Percentiles rank a stretch among this genome's conserved stretches.
phyloP scores from a whole-genome alignment of 2,888 invertebrate species.

The Octodonta nipae region DNA sequence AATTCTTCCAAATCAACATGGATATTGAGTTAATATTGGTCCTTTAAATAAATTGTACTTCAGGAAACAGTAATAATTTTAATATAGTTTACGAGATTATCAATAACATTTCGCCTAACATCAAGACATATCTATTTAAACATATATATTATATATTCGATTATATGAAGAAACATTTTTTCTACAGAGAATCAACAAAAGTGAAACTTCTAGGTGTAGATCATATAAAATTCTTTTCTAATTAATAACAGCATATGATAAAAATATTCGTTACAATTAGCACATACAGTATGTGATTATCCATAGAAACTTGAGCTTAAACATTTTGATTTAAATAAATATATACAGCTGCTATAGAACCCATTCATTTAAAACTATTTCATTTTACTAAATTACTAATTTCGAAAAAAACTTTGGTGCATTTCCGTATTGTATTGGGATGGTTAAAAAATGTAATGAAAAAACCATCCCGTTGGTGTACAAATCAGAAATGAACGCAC shows the following conservation, averaged over 20 bases:
- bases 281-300: slow-evolving; percentile 16
- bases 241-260: too few species aligned
- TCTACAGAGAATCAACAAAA: slow-evolving; percentile 1
- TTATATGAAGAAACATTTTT: not conserved
- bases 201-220: not conserved
- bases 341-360: slow-evolving; percentile 2
- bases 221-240: too few species aligned
- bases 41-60: slow-evolving; percentile 27
- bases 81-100: slow-evolving; percentile 8
- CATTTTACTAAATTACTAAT: not conserved
- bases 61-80: slow-evolving; percentile 12
- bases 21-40: slow-evolving; percentile 20
- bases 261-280: slow-evolving; percentile 9
- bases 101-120: not conserved
- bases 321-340: slow-evolving; percentile 10
- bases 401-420: slow-evolving; percentile 5
- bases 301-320: slow-evolving; percentile 14
- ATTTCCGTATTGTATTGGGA: slow-evolving; percentile 3
- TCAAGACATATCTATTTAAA: slow-evolving; percentile 7
- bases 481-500: slow-evolving; percentile 5
- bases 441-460: slow-evolving; percentile 10
- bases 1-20: slow-evolving; percentile 11
- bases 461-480: slow-evolving; percentile 7
- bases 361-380: too few species aligned
- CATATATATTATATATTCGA: not conserved